Evolutionary conservation across 2,888 invertebrate genomes (phyloP).

Genomic region (Pterostichus niger): DNA sequence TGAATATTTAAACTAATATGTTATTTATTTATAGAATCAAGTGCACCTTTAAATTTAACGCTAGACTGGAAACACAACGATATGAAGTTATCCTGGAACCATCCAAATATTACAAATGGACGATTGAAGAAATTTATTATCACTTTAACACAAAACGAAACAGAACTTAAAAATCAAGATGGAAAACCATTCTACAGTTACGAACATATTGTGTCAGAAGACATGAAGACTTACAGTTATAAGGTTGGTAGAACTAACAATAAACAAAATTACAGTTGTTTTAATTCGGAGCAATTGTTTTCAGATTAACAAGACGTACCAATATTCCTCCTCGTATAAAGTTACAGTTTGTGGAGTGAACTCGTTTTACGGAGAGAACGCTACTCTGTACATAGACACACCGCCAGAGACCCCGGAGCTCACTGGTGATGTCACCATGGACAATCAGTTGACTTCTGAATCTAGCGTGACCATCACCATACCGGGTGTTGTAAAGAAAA

Average conservation of each 20-base stretch:
- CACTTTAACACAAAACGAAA: constrained; percentile 18
- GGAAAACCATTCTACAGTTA: neutral
- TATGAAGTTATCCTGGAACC: constrained; percentile 51
- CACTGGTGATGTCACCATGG: constrained; percentile 6
- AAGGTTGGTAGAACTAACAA: neutral
- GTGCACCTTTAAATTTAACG: constrained; percentile 27
- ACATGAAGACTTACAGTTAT: neutral
- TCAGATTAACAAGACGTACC: constrained; percentile 39
- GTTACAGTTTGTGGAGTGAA: constrained; percentile 44
- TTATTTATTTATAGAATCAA: constrained; percentile 4
- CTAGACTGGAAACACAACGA: constrained; percentile 27
- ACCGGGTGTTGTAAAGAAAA: constrained; percentile 17
- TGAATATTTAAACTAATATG: too few relatives aligned
- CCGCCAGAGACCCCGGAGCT: constrained; percentile 60
- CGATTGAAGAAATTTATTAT: constrained; percentile 37
- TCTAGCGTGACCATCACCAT: constrained; percentile 33
- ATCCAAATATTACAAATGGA: constrained; percentile 54
- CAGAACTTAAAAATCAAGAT: constrained; percentile 8
- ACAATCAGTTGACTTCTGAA: constrained; percentile 29
- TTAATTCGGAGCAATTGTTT: neutral
- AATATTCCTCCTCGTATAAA: constrained; percentile 59
- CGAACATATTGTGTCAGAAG: neutral
- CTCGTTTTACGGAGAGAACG: constrained; percentile 28
- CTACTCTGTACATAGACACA: constrained; percentile 28
- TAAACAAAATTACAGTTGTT: neutral